phyloP scores from a whole-genome alignment of 2,888 invertebrate genomes.

The Dioctria linearis region DNA sequence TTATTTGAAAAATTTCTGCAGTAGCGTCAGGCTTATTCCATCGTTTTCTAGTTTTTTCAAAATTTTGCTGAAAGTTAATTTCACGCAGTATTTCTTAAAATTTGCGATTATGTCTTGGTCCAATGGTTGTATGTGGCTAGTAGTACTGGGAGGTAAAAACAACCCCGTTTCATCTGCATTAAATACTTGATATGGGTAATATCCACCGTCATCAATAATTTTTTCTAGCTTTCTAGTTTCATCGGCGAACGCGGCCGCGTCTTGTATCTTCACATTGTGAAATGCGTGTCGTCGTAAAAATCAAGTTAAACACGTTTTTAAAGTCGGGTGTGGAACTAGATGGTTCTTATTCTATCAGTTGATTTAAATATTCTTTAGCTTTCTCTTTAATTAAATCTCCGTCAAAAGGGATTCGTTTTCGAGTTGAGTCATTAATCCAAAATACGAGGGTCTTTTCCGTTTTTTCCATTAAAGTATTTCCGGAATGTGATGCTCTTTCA shows the following conservation, averaged over 20 bases:
- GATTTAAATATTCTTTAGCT: too few species aligned
- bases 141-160: constrained; percentile 62
- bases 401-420: too few species aligned
- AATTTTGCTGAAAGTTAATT: constrained; percentile 57
- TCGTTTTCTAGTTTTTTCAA: constrained; percentile 55
- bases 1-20: constrained; percentile 58
- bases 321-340: constrained; percentile 21
- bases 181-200: constrained; percentile 62
- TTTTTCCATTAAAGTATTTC: too few species aligned
- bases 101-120: constrained; percentile 63
- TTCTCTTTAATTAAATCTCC: too few species aligned
- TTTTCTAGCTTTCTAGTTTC: constrained; percentile 57
- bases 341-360: too few species aligned
- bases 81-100: constrained; percentile 63
- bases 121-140: constrained; percentile 62
- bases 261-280: constrained; percentile 61
- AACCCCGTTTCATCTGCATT: constrained; percentile 63
- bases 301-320: constrained; percentile 53
- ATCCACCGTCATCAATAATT: constrained; percentile 61
- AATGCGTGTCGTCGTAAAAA: constrained; percentile 60
- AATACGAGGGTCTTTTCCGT: too few species aligned
- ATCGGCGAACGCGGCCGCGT: constrained; percentile 60
- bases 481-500: too few species aligned
- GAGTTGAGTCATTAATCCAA: too few species aligned
- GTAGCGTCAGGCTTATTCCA: constrained; percentile 29